Evolutionary conservation across 2,113 vertebrate species (phyloP).

Genomic region (Cynopterus brachyotis): DNA sequence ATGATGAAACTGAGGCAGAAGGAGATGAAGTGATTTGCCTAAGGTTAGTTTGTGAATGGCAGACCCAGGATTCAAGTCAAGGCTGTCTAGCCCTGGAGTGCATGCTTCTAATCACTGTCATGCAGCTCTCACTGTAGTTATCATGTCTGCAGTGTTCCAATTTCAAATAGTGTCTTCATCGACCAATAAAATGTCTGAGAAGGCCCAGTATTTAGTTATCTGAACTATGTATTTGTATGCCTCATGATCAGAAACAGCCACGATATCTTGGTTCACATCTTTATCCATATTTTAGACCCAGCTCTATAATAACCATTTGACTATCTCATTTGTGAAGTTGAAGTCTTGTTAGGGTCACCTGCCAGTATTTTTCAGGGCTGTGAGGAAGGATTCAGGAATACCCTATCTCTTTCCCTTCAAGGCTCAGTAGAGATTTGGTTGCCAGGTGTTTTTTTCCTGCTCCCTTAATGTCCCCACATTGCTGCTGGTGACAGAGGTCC

Average conservation of each 20-base stretch:
- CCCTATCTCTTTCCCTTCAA: not conserved
- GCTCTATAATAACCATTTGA: not conserved
- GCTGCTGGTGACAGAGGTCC: not conserved
- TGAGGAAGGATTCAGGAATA: not conserved
- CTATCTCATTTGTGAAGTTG: not conserved
- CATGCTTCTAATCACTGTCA: not conserved
- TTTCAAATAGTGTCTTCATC: constrained; percentile 1
- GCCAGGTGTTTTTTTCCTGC: not conserved
- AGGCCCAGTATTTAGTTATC: not conserved
- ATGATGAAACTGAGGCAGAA: not conserved
- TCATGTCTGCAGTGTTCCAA: not conserved
- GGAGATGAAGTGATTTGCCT: not conserved
- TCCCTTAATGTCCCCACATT: not conserved
- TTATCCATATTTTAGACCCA: not conserved
- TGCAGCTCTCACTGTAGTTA: not conserved
- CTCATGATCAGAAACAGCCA: not conserved
- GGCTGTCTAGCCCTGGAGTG: not conserved
- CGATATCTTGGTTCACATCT: constrained; percentile 11
- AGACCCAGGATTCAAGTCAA: constrained; percentile 4
- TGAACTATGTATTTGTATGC: not conserved
- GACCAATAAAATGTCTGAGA: not conserved
- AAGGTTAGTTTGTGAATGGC: not conserved
- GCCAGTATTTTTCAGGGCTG: not conserved
- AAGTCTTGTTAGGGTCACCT: constrained; percentile 29
- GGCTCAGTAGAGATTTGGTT: not conserved